Evolutionary conservation across 1,140 invertebrate species (phyloP).

Genomic region (Drosophila virilis): DNA sequence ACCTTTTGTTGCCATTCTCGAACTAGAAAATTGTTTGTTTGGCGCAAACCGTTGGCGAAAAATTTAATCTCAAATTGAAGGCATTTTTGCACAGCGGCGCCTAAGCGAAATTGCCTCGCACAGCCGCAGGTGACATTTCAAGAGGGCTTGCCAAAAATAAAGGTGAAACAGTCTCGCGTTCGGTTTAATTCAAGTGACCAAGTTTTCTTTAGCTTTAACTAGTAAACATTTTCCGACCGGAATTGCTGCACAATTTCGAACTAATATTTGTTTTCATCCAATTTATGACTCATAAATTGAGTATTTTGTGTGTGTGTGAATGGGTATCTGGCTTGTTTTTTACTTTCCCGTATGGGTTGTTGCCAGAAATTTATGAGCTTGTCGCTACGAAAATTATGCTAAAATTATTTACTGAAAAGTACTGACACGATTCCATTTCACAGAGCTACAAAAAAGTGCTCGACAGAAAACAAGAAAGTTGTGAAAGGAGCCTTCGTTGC

Average conservation of each 20-base stretch:
- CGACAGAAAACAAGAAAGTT: neutral
- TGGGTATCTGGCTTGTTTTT: conserved; percentile 23
- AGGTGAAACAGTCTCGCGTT: neutral
- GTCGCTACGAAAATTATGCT: conserved; percentile 39
- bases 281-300: conserved; percentile 56
- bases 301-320: conserved; percentile 23
- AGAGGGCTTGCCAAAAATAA: neutral
- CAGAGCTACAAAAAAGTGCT: neutral
- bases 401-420: conserved; percentile 19
- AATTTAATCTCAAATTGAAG: conserved; percentile 80
- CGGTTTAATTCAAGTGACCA: conserved; percentile 35
- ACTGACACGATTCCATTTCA: neutral
- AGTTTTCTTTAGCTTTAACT: no score
- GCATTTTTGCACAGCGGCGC: conserved; percentile 59
- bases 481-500: neutral
- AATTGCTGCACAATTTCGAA: conserved; percentile 36
- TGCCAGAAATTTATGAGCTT: conserved; percentile 40
- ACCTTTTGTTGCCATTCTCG: conserved; percentile 46
- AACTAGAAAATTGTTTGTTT: conserved; percentile 75
- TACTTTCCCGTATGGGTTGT: conserved; percentile 15
- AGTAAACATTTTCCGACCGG: conserved; percentile 12
- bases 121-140: conserved; percentile 65
- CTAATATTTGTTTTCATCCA: conserved; percentile 47
- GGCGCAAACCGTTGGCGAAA: conserved; percentile 55
- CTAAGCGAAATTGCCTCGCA: conserved; percentile 65